Conservation (phyloP, 2,113 vertebrate genomes). For the Chaetodon trifascialis region DNA sequence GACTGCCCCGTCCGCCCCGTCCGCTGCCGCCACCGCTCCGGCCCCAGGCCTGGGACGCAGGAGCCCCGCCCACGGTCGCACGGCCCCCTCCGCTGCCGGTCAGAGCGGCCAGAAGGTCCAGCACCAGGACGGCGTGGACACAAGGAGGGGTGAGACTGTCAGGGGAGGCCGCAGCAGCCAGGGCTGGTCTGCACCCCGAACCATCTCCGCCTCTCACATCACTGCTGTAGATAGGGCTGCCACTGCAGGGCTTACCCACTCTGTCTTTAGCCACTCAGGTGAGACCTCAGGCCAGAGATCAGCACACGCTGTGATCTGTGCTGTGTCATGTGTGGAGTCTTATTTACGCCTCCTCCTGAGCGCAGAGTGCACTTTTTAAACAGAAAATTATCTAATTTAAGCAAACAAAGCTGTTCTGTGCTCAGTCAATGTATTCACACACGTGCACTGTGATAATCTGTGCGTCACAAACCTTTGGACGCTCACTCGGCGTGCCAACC, state of each 20-base stretch:
- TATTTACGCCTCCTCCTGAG: background rate
- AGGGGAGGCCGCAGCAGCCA: conserved; percentile 47
- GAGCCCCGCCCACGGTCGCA: conserved; percentile 83
- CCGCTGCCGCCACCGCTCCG: conserved; percentile 68
- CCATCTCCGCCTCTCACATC: conserved; percentile 38
- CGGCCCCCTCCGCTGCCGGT: conserved; percentile 23
- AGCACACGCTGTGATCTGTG: background rate
- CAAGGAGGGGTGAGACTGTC: conserved; percentile 87
- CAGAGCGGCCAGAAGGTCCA: conserved; percentile 76
- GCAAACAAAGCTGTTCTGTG: background rate
- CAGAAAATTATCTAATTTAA: background rate
- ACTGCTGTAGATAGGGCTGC: conserved; percentile 51
- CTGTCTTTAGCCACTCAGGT: conserved; percentile 61
- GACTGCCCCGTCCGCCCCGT: conserved; percentile 82
- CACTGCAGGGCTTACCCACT: conserved; percentile 39
- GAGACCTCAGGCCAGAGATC: conserved; percentile 29
- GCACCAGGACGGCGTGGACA: conserved; percentile 87
- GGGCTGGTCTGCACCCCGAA: conserved; percentile 42
- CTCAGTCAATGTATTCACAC: too few relatives aligned
- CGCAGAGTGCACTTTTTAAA: background rate
- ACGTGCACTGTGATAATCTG: too few relatives aligned
- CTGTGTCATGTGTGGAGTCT: background rate
- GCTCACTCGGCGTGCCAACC: too few relatives aligned
- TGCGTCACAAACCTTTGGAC: too few relatives aligned
- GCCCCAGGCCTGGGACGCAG: conserved; percentile 85